Evolutionary conservation across 2,113 vertebrate genomes (phyloP).

Genomic region (Erythrolamprus reginae): DNA sequence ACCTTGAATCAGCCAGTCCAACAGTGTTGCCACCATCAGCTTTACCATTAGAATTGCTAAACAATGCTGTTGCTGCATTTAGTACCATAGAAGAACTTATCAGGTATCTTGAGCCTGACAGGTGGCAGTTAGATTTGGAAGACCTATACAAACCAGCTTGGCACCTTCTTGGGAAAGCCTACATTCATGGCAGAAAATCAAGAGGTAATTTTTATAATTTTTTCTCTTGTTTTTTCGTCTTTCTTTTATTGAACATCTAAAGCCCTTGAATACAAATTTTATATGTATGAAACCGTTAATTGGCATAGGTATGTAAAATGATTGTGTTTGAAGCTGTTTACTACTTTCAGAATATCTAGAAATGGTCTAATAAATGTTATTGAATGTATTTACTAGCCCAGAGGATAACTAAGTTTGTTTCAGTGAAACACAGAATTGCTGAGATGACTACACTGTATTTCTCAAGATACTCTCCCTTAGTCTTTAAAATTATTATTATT

Average conservation of each 20-base stretch:
- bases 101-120: constrained; percentile 91
- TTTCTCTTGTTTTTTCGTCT: background rate
- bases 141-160: constrained; percentile 90
- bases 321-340: background rate
- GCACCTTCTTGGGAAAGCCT: constrained; percentile 92
- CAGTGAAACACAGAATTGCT: background rate
- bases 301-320: background rate
- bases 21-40: constrained; percentile 67
- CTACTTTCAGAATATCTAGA: background rate
- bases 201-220: constrained; percentile 72
- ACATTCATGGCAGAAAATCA: constrained; percentile 86
- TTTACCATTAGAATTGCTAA: constrained; percentile 80
- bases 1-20: constrained; percentile 72
- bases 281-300: background rate
- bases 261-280: background rate
- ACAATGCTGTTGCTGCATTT: constrained; percentile 78
- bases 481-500: background rate
- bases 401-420: background rate
- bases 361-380: background rate
- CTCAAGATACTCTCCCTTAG: background rate
- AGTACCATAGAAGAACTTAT: constrained; percentile 94
- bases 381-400: background rate
- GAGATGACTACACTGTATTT: background rate
- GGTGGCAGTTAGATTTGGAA: constrained; percentile 93
- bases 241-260: constrained; percentile 9